Evolutionary conservation across 2,888 invertebrate species (phyloP).

Genomic region (Ischnus inquisitorius): DNA sequence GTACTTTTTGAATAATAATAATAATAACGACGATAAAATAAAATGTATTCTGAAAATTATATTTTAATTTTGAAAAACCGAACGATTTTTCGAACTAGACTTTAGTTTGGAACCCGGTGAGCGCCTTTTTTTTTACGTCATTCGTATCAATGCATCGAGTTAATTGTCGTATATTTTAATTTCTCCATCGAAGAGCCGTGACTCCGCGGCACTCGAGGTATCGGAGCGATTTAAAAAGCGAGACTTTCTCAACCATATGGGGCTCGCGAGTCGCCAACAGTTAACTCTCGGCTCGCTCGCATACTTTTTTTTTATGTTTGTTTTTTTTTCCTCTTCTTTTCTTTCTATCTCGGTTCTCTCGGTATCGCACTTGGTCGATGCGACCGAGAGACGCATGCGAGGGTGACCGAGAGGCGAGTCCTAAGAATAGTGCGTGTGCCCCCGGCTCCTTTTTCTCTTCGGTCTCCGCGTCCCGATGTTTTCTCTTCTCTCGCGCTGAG

Average conservation of each 20-base stretch:
- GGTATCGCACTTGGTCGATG: slow-evolving; percentile 58
- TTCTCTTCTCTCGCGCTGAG: slow-evolving; percentile 60
- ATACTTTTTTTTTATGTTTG: slow-evolving; percentile 4
- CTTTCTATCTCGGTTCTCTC: slow-evolving; percentile 55
- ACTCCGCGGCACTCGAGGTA: slow-evolving; percentile 5
- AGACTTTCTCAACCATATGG: slow-evolving; percentile 66
- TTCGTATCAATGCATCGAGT: background rate
- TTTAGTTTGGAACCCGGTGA: background rate
- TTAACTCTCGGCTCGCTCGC: slow-evolving; percentile 44
- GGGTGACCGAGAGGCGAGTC: slow-evolving; percentile 68
- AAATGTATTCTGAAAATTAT: too few relatives aligned
- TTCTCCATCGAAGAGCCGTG: slow-evolving; percentile 40
- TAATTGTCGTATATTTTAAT: background rate
- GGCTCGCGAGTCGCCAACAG: slow-evolving; percentile 38
- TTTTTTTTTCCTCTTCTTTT: slow-evolving; percentile 16
- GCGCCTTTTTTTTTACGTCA: too few relatives aligned
- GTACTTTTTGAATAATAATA: background rate
- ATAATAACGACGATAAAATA: too few relatives aligned
- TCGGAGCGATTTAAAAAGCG: slow-evolving; percentile 61
- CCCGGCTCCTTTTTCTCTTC: slow-evolving; percentile 47
- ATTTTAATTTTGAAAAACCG: too few relatives aligned
- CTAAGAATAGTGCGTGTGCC: slow-evolving; percentile 70
- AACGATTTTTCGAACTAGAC: too few relatives aligned
- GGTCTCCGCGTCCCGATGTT: slow-evolving; percentile 12
- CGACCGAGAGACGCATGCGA: slow-evolving; percentile 62